Conservation (phyloP, 2,888 invertebrate genomes). For the Entomobrya multifasciata region DNA sequence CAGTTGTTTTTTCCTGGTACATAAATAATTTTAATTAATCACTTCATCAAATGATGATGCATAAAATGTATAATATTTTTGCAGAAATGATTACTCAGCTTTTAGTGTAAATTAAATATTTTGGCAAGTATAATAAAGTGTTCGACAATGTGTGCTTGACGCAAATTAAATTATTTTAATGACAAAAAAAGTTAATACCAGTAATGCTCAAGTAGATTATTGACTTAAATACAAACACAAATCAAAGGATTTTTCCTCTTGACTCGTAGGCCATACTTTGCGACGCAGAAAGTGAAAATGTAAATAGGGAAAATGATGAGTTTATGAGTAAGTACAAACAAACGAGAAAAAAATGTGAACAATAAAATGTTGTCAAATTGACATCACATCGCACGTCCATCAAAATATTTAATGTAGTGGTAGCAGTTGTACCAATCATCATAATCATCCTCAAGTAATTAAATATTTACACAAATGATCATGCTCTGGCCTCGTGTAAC, state of each 20-base stretch:
- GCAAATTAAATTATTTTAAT: not conserved
- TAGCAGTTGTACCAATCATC: not conserved
- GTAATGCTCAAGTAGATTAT: not conserved
- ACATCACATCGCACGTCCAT: conserved; percentile 20
- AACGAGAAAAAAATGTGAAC: not conserved
- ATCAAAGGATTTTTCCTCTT: too few species aligned
- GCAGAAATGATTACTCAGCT: not conserved
- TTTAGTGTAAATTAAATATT: not conserved
- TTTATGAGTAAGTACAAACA: not conserved
- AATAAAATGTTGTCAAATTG: conserved; percentile 28
- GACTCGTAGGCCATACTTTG: conserved; percentile 8
- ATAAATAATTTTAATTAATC: not conserved
- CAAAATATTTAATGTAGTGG: conserved; percentile 7
- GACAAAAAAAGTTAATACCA: not conserved
- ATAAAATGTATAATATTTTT: not conserved
- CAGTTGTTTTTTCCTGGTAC: conserved; percentile 13
- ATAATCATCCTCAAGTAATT: not conserved
- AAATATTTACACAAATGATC: conserved; percentile 51
- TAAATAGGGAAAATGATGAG: conserved; percentile 16
- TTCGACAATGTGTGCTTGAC: not conserved
- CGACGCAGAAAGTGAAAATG: conserved; percentile 15
- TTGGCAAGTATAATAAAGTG: not conserved
- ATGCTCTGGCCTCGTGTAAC: conserved; percentile 46
- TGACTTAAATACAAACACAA: not conserved
- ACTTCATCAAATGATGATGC: not conserved